These are phyloP conservation scores for Polyodon spathula DNA, from an alignment of 2,113 vertebrate species.

Conservation along the genomic window DNA sequence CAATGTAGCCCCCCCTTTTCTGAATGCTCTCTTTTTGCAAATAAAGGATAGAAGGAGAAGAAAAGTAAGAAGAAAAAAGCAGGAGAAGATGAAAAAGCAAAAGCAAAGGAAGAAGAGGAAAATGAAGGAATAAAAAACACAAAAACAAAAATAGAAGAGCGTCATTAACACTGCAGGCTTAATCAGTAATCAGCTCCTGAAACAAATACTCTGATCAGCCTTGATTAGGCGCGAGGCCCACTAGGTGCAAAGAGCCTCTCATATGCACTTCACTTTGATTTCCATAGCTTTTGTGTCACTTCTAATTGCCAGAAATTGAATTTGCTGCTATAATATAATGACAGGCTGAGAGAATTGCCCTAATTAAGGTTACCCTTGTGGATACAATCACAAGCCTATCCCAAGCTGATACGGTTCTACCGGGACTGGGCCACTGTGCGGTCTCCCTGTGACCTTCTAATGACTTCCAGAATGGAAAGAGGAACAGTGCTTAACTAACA, in stretches of 20 bases:
- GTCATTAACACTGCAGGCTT: background rate
- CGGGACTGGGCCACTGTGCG: background rate
- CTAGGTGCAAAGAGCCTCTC: constrained; percentile 8
- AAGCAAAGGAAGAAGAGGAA: too few species aligned
- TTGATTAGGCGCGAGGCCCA: constrained; percentile 11
- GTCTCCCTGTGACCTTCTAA: background rate
- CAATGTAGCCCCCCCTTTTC: too few species aligned
- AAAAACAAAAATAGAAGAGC: too few species aligned
- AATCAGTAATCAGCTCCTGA: constrained; percentile 2
- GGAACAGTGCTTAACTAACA: too few species aligned
- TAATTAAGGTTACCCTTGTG: constrained; percentile 6
- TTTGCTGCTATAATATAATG: constrained; percentile 6
- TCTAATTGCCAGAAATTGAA: background rate
- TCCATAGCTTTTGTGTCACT: background rate
- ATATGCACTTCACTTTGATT: background rate
- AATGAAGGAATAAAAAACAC: too few species aligned
- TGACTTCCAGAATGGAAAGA: too few species aligned
- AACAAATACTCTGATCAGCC: background rate
- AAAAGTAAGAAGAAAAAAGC: too few species aligned
- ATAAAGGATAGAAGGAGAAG: too few species aligned
- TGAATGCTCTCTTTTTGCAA: too few species aligned
- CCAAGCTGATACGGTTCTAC: background rate
- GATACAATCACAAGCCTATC: background rate
- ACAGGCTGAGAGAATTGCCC: constrained; percentile 2
- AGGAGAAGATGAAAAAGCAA: too few species aligned